Conservation (phyloP, 2,888 invertebrate species). For the Caenorhabditis sp. region DNA sequence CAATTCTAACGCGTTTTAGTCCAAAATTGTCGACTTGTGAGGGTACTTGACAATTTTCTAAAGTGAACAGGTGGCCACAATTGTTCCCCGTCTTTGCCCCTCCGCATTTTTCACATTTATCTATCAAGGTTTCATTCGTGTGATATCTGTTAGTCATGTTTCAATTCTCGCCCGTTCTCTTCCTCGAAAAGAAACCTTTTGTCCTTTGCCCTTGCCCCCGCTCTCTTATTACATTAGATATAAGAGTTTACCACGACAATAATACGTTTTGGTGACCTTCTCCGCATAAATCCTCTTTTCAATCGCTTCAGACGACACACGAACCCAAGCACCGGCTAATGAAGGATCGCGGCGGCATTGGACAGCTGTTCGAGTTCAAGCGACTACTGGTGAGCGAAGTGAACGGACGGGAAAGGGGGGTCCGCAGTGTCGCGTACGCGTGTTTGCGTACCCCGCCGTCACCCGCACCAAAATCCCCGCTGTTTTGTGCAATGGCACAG, state of each 20-base stretch:
- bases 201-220: constrained; percentile 5
- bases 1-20: no score
- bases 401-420: background rate
- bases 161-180: no score
- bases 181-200: no score
- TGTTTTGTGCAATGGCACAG: constrained; percentile 1
- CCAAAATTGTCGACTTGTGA: no score
- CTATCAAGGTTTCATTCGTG: no score
- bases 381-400: constrained; percentile 32
- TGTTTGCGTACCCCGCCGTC: constrained; percentile 37
- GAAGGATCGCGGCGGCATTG: constrained; percentile 47
- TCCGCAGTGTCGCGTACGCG: constrained; percentile 27
- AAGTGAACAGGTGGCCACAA: no score
- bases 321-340: constrained; percentile 23
- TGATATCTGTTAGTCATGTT: constrained; percentile 9
- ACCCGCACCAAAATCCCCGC: background rate
- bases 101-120: no score
- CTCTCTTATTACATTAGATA: constrained; percentile 1
- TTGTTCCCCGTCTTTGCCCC: no score
- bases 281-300: constrained; percentile 16
- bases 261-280: constrained; percentile 10
- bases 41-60: no score
- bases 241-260: constrained; percentile 10
- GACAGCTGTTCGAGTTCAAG: constrained; percentile 47
- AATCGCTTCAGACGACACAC: constrained; percentile 36